These are phyloP conservation scores for Oscheius sp. DNA, from an alignment of 2,888 invertebrate genomes.

Conservation along the genomic window DNA sequence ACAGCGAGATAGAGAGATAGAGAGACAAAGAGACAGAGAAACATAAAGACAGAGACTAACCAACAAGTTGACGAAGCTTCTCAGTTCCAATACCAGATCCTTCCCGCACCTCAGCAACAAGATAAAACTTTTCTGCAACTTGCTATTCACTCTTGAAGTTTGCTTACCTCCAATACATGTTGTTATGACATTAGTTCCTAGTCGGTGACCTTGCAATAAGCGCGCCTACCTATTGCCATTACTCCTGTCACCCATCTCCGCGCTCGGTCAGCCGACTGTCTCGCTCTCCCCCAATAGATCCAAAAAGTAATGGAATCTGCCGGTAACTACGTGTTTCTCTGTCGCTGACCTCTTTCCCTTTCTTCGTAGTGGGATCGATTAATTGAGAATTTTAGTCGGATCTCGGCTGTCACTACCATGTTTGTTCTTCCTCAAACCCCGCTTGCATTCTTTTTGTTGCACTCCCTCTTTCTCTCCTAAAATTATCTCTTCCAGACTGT, in stretches of 20 bases:
- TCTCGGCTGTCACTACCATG: constrained; percentile 10
- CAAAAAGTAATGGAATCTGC: constrained; percentile 17
- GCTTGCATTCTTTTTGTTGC: not conserved
- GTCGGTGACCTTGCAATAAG: not conserved
- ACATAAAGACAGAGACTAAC: constrained; percentile 29
- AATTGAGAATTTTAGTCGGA: not conserved
- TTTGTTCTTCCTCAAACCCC: constrained; percentile 6
- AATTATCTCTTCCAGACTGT: not conserved
- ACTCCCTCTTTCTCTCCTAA: not conserved
- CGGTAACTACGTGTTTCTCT: not conserved
- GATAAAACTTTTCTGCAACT: constrained; percentile 52
- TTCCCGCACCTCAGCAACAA: constrained; percentile 40
- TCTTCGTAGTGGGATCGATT: constrained; percentile 11
- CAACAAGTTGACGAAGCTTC: constrained; percentile 50
- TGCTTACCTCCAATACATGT: not conserved
- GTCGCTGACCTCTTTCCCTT: constrained; percentile 17
- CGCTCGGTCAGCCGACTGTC: constrained; percentile 10
- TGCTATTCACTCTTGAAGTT: not conserved
- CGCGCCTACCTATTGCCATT: constrained; percentile 9
- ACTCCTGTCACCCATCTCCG: constrained; percentile 15
- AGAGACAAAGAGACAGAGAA: not conserved
- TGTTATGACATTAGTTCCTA: not conserved
- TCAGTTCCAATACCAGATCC: constrained; percentile 45
- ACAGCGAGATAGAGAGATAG: too few species aligned
- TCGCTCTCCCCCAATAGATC: not conserved